phyloP scores from a whole-genome alignment of 1,140 invertebrate genomes.

The Mactra quadrangularis region DNA sequence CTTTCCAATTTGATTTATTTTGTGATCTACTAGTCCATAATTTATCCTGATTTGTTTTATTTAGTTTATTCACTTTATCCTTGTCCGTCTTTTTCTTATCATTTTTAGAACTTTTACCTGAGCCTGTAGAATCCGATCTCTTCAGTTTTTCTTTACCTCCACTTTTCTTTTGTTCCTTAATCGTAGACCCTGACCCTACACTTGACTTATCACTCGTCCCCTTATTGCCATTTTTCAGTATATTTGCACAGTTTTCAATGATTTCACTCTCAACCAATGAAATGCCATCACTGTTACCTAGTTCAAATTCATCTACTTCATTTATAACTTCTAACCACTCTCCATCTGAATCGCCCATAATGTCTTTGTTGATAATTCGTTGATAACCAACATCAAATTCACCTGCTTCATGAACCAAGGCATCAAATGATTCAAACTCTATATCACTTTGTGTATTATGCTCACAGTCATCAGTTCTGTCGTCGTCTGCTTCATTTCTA shows the following conservation, averaged over 20 bases:
- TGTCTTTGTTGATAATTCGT: not conserved
- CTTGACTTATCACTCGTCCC: not conserved
- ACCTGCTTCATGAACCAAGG: no score
- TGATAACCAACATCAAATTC: not conserved
- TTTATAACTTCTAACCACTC: conserved; percentile 42
- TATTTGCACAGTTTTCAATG: conserved; percentile 15
- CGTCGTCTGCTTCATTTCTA: no score
- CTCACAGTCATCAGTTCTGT: not conserved
- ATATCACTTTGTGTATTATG: not conserved
- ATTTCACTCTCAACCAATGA: conserved; percentile 47
- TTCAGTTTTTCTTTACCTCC: not conserved
- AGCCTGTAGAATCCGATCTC: not conserved
- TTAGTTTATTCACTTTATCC: not conserved
- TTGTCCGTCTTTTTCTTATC: conserved; percentile 36
- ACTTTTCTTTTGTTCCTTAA: not conserved
- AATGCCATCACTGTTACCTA: conserved; percentile 22
- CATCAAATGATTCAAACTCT: not conserved
- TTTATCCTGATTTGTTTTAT: conserved; percentile 23
- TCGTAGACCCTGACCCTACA: no score
- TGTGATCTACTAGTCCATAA: conserved; percentile 22
- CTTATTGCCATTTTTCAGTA: not conserved
- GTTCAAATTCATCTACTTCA: conserved; percentile 37
- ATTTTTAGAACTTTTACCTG: not conserved
- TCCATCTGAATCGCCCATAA: not conserved
- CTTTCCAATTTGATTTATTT: conserved; percentile 8